Conservation (phyloP, 2,888 invertebrate species). For the Sepioteuthis lessoniana region DNA sequence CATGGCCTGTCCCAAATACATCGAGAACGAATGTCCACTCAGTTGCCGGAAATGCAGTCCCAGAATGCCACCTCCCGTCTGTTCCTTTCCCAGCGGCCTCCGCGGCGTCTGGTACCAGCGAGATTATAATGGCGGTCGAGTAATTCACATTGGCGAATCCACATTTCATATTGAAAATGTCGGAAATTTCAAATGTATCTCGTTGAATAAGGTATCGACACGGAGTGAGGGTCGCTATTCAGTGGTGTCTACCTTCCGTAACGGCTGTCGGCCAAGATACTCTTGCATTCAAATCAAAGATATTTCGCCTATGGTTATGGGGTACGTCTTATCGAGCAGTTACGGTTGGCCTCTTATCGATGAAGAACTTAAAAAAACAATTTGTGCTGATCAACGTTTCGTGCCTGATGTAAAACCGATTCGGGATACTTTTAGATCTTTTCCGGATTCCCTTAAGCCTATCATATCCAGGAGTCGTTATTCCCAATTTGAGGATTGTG, state of each 20-base stretch:
- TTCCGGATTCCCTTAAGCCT: constrained; percentile 58
- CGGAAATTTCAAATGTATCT: constrained; percentile 63
- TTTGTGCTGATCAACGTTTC: constrained; percentile 61
- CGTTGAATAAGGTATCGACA: constrained; percentile 58
- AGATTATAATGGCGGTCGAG: constrained; percentile 52
- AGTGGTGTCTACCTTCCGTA: constrained; percentile 61
- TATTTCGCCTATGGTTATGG: constrained; percentile 59
- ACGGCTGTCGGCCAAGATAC: constrained; percentile 68
- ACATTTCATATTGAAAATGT: constrained; percentile 56
- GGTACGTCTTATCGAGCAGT: constrained; percentile 62
- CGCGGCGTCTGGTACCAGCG: constrained; percentile 60
- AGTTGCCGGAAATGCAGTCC: constrained; percentile 64
- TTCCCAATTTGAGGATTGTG: constrained; percentile 57
- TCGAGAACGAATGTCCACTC: constrained; percentile 63
- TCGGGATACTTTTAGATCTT: constrained; percentile 60
- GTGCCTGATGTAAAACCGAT: constrained; percentile 61
- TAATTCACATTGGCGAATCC: constrained; percentile 57
- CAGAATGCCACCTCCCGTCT: constrained; percentile 56
- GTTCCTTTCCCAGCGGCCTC: constrained; percentile 61
- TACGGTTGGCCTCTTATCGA: constrained; percentile 61
- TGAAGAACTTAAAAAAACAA: constrained; percentile 52
- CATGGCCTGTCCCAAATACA: constrained; percentile 59
- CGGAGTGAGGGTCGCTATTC: constrained; percentile 58
- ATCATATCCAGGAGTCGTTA: constrained; percentile 55
- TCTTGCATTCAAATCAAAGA: constrained; percentile 63